These are phyloP conservation scores for Gadopsis bispinosus DNA, from an alignment of 2,797 vertebrate species.

Conservation along the genomic window DNA sequence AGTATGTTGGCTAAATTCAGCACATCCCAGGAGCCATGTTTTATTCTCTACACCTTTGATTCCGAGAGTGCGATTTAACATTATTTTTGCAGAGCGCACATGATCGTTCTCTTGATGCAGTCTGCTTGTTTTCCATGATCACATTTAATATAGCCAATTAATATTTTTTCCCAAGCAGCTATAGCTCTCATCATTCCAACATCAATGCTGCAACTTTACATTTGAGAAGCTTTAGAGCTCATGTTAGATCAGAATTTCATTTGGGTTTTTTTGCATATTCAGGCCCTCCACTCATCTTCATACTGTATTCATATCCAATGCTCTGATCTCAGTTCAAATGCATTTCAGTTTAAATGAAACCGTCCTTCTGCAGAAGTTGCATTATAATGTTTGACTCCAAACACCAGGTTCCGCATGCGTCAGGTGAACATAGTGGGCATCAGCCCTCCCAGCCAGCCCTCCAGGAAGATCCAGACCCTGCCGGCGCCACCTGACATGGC, in stretches of 20 bases:
- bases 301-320: conserved; percentile 29
- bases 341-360: conserved; percentile 18
- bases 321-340: conserved; percentile 61
- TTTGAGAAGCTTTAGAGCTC: conserved; percentile 39
- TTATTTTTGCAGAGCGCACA: conserved; percentile 21
- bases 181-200: conserved; percentile 41
- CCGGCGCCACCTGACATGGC: conserved; percentile 93
- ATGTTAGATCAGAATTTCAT: conserved; percentile 1
- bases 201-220: conserved; percentile 54
- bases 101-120: conserved; percentile 41
- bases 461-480: conserved; percentile 95
- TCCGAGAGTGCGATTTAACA: conserved; percentile 12
- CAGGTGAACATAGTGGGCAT: conserved; percentile 97
- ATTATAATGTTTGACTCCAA: conserved; percentile 3
- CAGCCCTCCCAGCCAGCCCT: conserved; percentile 92
- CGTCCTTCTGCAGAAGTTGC: not conserved
- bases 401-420: conserved; percentile 92
- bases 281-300: conserved; percentile 24
- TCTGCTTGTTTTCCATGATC: conserved; percentile 53
- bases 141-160: conserved; percentile 37
- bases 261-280: conserved; percentile 29
- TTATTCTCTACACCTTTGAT: conserved; percentile 34
- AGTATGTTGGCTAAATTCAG: conserved; percentile 32
- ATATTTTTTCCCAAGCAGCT: conserved; percentile 40
- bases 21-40: conserved; percentile 41